Base-by-base conservation (phyloP, 2,113 vertebrate genomes). In the Oplegnathus fasciatus region DNA sequence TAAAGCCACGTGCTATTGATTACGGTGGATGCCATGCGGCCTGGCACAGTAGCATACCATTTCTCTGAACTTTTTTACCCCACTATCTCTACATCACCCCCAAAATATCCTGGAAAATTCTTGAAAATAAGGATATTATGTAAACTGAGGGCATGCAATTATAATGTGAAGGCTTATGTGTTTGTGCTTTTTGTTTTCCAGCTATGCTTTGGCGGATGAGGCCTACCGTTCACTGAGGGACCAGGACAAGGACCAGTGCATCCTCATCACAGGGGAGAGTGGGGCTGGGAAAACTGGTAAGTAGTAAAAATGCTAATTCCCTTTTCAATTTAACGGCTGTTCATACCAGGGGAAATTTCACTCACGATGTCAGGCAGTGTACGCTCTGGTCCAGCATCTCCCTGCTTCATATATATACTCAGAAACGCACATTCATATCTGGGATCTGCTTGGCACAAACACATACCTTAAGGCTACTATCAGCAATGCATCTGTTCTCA, bases 231-330 rank as follows among this genome's bases (percentile, higher is more conserved):
- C 98, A n/a, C 94, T 99, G 83, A 96, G 98, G 76, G 98, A 99
- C 95, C 98, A 99, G 93, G 98, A 98, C 92, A 99, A 99, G 94
- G 98, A 99, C 94, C 98, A 99, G 48, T 99, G 98, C 73, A 99
- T 99, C 88, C 97, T 99, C 83, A 99, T 99, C 83, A 99, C 98
- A 22, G 98, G 98, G 76, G 98, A 99, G 91, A 99, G 98, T 5
- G 98, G 98, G 80, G 97, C 98, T 83, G 98, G 98, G 80, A 99
- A 99, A 96, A 99, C 98, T 64, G 98, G 98, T 99, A 94, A 95
- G 84, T 18, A 17, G 9, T 20, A 37, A 9, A 46, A 32, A 75
- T 8, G 1, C 3, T 55, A 32, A 15, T 9, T 74, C 6, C 5
- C 5, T 1, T 13, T 54, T 55, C 1, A 37, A 26, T 20, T 37